Evolutionary conservation across 1,140 invertebrate species (phyloP).

Genomic region (Scaptomyza graminum): DNA sequence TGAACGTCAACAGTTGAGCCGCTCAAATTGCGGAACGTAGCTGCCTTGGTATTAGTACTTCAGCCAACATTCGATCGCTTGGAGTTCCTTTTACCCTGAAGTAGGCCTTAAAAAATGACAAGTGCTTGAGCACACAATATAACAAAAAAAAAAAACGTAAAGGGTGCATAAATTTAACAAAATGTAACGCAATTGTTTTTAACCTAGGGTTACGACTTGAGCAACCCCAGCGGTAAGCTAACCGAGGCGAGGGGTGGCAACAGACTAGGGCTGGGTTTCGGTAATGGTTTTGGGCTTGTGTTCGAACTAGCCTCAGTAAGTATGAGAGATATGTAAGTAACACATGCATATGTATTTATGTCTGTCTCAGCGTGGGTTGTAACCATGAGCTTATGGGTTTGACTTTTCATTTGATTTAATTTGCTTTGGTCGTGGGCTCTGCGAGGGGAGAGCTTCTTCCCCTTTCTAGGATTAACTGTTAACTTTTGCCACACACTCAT

Average conservation of each 20-base stretch:
- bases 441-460: slow-evolving; percentile 23
- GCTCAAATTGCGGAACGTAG: slow-evolving; percentile 62
- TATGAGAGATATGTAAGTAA: slow-evolving; percentile 13
- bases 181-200: slow-evolving; percentile 77
- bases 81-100: not conserved
- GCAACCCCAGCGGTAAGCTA: slow-evolving; percentile 39
- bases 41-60: slow-evolving; percentile 25
- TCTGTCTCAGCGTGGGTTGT: slow-evolving; percentile 34
- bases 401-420: slow-evolving; percentile 82
- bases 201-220: slow-evolving; percentile 32
- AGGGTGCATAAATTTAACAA: slow-evolving; percentile 80
- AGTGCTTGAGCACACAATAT: slow-evolving; percentile 49
- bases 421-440: slow-evolving; percentile 43
- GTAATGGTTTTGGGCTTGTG: slow-evolving; percentile 17
- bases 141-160: slow-evolving; percentile 29
- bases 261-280: slow-evolving; percentile 23
- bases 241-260: slow-evolving; percentile 23
- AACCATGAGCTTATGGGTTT: slow-evolving; percentile 77
- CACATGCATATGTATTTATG: slow-evolving; percentile 3
- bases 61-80: slow-evolving; percentile 36
- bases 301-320: slow-evolving; percentile 1
- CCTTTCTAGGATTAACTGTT: slow-evolving; percentile 64
- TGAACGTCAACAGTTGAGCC: slow-evolving; percentile 23
- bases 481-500: slow-evolving; percentile 75
- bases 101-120: slow-evolving; percentile 67